phyloP scores from a whole-genome alignment of 2,888 invertebrate genomes.

The Megalurothrips usitatus region DNA sequence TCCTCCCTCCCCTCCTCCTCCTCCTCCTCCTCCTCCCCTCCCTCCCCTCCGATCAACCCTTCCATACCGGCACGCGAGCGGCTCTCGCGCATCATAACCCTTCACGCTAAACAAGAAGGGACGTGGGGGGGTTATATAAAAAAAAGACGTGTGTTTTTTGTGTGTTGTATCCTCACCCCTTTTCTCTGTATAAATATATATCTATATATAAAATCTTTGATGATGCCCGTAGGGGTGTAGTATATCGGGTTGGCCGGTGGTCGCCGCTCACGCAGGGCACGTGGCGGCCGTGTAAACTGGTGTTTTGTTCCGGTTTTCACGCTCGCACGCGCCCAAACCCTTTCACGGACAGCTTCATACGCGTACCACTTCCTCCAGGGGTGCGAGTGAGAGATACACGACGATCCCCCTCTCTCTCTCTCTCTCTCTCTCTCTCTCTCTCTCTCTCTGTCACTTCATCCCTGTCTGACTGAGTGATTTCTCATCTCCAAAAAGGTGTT shows the following conservation, averaged over 20 bases:
- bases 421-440: too few species aligned
- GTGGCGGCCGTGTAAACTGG: neutral
- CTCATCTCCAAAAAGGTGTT: too few species aligned
- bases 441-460: too few species aligned
- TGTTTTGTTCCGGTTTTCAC: slow-evolving; percentile 14
- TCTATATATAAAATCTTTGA: slow-evolving; percentile 21
- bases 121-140: neutral
- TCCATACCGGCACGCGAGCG: neutral
- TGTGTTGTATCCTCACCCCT: neutral
- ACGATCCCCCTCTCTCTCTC: too few species aligned
- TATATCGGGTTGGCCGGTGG: neutral
- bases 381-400: too few species aligned
- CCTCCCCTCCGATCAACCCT: neutral
- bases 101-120: neutral
- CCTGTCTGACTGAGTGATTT: too few species aligned
- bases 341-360: neutral
- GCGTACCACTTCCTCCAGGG: too few species aligned
- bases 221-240: neutral
- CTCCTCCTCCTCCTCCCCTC: neutral
- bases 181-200: neutral
- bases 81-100: neutral
- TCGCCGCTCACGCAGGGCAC: neutral
- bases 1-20: neutral
- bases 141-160: neutral
- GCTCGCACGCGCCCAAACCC: neutral